A percentile compares a stretch with the other conserved stretches of the same genome.
Evolutionary conservation across 1,140 invertebrate genomes (phyloP).

Genomic region (Ceratosolen fusciceps): DNA sequence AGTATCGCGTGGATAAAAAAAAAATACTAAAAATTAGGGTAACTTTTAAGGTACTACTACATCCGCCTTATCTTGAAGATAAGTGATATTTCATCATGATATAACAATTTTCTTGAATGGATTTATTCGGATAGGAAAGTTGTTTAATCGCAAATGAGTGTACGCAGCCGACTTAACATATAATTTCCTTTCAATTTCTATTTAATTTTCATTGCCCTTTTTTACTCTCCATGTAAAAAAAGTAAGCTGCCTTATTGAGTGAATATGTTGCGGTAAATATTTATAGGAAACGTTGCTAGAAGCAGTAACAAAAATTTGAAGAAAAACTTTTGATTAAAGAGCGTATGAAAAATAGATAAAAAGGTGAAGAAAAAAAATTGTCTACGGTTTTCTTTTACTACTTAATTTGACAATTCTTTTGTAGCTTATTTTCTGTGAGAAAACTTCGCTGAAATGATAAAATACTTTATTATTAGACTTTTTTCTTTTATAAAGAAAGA

Average conservation of each 20-base stretch:
- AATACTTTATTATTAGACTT: neutral
- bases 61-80: neutral
- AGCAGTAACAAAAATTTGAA: neutral
- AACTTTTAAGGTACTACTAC: too few species aligned
- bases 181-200: neutral
- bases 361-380: constrained; percentile 19
- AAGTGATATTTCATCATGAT: neutral
- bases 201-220: neutral
- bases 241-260: neutral
- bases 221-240: neutral
- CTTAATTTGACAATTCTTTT: neutral
- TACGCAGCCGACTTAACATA: neutral
- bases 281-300: neutral
- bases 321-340: constrained; percentile 1
- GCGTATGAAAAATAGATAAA: neutral
- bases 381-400: neutral
- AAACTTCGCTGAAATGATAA: neutral
- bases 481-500: neutral
- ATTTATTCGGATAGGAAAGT: neutral
- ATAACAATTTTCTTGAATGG: neutral
- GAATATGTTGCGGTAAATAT: neutral
- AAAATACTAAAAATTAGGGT: too few species aligned
- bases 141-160: neutral
- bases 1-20: too few species aligned
- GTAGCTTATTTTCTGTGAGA: neutral